Evolutionary conservation across 2,797 vertebrate genomes (phyloP).

Genomic region (Coranthus polyacanthus): DNA sequence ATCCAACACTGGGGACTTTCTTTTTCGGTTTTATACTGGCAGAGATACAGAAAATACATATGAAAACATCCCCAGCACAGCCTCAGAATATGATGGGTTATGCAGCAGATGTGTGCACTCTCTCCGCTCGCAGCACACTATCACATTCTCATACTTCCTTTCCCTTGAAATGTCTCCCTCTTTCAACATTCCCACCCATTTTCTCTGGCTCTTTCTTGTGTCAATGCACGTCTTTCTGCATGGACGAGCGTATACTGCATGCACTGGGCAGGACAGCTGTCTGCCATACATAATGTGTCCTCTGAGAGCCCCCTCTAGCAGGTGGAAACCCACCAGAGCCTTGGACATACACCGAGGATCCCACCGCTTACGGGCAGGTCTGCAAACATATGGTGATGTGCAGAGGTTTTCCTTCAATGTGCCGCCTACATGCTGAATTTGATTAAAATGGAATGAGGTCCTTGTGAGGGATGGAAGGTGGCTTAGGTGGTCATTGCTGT

Average conservation of each 20-base stretch:
- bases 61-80: neutral
- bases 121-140: neutral
- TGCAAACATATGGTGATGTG: conserved; percentile 75
- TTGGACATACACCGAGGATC: conserved; percentile 33
- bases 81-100: conserved; percentile 1
- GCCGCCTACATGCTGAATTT: conserved; percentile 66
- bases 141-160: conserved; percentile 9
- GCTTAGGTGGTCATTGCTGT: conserved; percentile 44
- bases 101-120: conserved; percentile 9
- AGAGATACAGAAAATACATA: conserved; percentile 1
- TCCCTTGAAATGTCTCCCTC: conserved; percentile 28
- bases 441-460: conserved; percentile 65
- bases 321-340: conserved; percentile 46
- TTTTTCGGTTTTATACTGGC: neutral
- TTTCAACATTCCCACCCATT: conserved; percentile 16
- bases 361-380: conserved; percentile 54
- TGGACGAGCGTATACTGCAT: conserved; percentile 53
- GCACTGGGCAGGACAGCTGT: conserved; percentile 75
- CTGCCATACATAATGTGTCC: conserved; percentile 76
- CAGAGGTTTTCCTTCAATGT: conserved; percentile 66
- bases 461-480: conserved; percentile 29
- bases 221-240: conserved; percentile 72
- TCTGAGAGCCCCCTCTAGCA: conserved; percentile 71
- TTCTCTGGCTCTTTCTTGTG: conserved; percentile 43
- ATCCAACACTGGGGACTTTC: too few species aligned